Conservation (phyloP, 92 coral and sea anemone species). For the Pocillopora meandrina region DNA sequence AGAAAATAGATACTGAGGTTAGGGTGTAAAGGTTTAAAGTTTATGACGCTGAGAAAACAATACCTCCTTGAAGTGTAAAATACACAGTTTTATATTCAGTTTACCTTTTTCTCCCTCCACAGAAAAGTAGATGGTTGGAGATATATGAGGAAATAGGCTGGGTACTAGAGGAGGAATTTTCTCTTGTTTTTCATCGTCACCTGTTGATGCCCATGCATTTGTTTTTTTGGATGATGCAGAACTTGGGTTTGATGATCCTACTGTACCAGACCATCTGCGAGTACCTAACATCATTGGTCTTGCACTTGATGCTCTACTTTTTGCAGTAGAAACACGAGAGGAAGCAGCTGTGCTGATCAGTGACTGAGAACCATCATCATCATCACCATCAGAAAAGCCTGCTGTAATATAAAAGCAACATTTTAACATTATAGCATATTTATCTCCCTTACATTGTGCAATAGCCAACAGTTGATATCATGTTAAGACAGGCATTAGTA, state of each 20-base stretch:
- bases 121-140: conserved; percentile 81
- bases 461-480: too few relatives aligned
- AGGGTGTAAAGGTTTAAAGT: too few relatives aligned
- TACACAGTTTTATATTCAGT: not conserved
- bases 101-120: conserved; percentile 94
- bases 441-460: too few relatives aligned
- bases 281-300: conserved; percentile 8
- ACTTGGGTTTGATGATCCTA: conserved; percentile 39
- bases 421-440: too few relatives aligned
- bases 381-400: conserved; percentile 55
- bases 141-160: conserved; percentile 80
- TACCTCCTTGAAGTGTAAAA: too few relatives aligned
- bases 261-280: conserved; percentile 39
- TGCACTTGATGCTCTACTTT: conserved; percentile 75
- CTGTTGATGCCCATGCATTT: conserved; percentile 69
- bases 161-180: conserved; percentile 72
- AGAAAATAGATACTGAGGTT: too few relatives aligned
- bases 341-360: conserved; percentile 55
- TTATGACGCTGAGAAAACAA: too few relatives aligned
- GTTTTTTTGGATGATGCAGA: conserved; percentile 27
- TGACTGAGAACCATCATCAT: conserved; percentile 52
- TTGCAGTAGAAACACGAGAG: conserved; percentile 67
- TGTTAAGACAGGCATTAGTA: too few relatives aligned
- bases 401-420: not conserved
- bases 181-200: conserved; percentile 44